A percentile compares a stretch with the other conserved stretches of the same genome.
Conservation (phyloP, 2,888 invertebrate species). For the Drosophila rubida region DNA sequence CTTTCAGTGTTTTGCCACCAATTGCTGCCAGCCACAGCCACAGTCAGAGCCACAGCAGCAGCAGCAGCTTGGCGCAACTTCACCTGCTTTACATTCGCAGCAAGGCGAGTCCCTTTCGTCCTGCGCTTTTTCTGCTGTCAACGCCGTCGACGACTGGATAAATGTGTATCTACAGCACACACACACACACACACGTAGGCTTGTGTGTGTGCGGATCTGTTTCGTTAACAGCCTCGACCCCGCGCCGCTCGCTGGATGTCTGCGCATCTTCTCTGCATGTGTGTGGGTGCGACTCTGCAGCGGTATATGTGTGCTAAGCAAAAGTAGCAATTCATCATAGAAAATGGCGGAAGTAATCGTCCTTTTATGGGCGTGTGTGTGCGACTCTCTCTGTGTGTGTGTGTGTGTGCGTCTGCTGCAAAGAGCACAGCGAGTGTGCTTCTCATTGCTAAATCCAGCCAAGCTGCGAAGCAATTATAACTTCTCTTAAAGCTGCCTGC, state of each 20-base stretch:
- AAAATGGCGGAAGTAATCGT: conserved; percentile 83
- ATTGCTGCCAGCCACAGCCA: conserved; percentile 55
- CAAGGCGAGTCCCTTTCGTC: conserved; percentile 26
- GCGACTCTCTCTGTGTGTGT: conserved; percentile 64
- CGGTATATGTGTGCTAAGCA: conserved; percentile 57
- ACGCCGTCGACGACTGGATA: conserved; percentile 75
- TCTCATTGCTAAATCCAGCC: conserved; percentile 25
- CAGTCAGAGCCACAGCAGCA: conserved; percentile 30
- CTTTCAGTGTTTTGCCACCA: conserved; percentile 70
- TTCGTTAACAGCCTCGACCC: conserved; percentile 53
- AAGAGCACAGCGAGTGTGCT: conserved; percentile 32
- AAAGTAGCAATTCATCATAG: conserved; percentile 84
- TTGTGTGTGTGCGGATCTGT: conserved; percentile 39
- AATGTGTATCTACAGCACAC: conserved; percentile 64
- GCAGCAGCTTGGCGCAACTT: conserved; percentile 52
- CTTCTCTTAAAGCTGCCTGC: conserved; percentile 5
- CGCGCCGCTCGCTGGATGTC: conserved; percentile 46
- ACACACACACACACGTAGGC: conserved; percentile 1
- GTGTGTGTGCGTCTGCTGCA: not conserved
- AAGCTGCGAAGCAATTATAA: conserved; percentile 44
- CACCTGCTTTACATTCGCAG: conserved; percentile 71
- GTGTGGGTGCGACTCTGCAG: conserved; percentile 18
- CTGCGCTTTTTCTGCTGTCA: conserved; percentile 66
- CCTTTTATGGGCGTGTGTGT: conserved; percentile 64
- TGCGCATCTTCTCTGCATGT: conserved; percentile 68